Evolutionary conservation across 2,888 invertebrate species (phyloP), one percentile per base, ranked within the genome.

Genomic region (Agriopis aurantiaria): DNA sequence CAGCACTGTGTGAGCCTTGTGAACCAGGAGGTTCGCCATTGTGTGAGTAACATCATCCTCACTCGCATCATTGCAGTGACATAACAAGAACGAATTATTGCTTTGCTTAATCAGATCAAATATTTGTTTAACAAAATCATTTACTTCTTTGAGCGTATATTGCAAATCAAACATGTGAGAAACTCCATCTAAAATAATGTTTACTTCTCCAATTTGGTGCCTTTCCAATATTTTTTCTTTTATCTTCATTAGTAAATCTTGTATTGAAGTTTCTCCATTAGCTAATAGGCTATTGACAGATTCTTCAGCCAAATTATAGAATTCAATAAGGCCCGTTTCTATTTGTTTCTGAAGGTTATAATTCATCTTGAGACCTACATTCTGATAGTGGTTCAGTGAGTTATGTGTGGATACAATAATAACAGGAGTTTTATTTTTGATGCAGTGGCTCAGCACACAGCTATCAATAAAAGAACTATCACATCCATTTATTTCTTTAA

Each of bases 381-480:
- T 96, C 71, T 97, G 96, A 81, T 97, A 97, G 84, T 97, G 97
- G 65, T 95, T 95, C 59, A 96, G 91, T 2, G 96, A 95, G 80
- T 97, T 96, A 83, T 97, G 97, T 71, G 96, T 92, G 61, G 96
- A 95, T 60, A 97, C 91, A 59, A 97, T 88, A 78, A 97, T 92
- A 8, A 96, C 88, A 64, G 95, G 95, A 68, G 94, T 90, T 71
- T 95, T 95, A 72, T 95, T 95, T 77, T 95, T 95, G 61, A 96
- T 84, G 48, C 96, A 95, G 78, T 96, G 95, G 0, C 95, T 95
- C 60, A 97, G 88, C 12, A 97, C 91, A 78, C 96, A 96, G 82
- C 96, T 96, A 51, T 96, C 93, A 64, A 97, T 87, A 84, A 97
- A 97, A 82, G 96, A 96, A 67, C 96, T 96, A 85, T 97, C 97